These are phyloP conservation scores for Arbacia lixula DNA, from an alignment of 53 echinoderm and acorn worm genomes.

Conservation along the genomic window DNA sequence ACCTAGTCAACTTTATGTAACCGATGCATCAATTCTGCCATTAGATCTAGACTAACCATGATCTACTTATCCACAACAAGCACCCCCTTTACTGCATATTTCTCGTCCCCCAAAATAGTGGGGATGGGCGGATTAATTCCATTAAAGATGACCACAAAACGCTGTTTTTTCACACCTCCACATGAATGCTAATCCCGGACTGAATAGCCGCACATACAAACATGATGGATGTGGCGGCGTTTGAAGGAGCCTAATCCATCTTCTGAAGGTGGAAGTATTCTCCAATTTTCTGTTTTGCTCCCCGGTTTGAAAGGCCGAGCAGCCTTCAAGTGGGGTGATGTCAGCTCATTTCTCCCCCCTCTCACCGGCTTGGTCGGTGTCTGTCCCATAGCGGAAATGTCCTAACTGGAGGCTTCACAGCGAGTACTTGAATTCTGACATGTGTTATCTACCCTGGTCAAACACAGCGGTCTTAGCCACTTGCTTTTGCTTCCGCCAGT, in stretches of 20 bases:
- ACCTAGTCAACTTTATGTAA: too few relatives aligned
- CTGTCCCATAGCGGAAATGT: constrained; percentile 27
- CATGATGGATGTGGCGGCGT: not conserved
- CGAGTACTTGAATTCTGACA: constrained; percentile 25
- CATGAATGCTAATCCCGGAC: not conserved
- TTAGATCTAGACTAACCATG: too few relatives aligned
- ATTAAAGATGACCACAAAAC: constrained; percentile 38
- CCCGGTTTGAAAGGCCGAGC: not conserved
- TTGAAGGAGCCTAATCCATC: constrained; percentile 41
- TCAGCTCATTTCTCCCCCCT: not conserved
- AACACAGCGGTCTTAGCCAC: constrained; percentile 26
- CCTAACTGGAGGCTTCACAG: not conserved
- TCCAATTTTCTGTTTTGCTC: constrained; percentile 13
- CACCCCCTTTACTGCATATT: too few relatives aligned
- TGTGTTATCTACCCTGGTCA: constrained; percentile 15
- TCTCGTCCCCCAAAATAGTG: too few relatives aligned
- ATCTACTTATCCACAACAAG: too few relatives aligned
- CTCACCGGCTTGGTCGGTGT: not conserved
- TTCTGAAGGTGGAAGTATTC: constrained; percentile 19
- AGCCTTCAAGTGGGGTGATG: not conserved
- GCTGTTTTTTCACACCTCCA: constrained; percentile 42
- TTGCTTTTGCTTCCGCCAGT: constrained; percentile 13
- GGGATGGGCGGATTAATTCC: constrained; percentile 48
- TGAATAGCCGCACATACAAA: constrained; percentile 24
- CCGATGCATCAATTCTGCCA: too few relatives aligned